Percentiles rank a stretch among this genome's conserved stretches.
Evolutionary conservation across 2,113 vertebrate genomes (phyloP).

Genomic region (Aix galericulata): DNA sequence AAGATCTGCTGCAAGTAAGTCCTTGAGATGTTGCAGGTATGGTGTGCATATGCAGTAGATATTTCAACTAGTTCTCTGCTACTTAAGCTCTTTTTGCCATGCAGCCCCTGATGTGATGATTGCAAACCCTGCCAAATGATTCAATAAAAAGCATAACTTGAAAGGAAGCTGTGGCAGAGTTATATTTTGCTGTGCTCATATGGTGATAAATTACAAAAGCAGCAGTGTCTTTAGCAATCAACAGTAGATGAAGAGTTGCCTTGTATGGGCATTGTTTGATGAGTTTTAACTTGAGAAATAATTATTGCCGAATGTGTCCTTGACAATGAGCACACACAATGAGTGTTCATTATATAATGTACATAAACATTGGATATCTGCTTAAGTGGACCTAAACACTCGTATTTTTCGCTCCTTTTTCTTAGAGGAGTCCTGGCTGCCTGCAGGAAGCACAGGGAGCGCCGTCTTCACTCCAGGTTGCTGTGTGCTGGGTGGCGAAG

Average conservation of each 20-base stretch:
- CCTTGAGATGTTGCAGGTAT: not conserved
- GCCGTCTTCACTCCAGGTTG: accelerated
- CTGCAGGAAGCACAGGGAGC: not conserved
- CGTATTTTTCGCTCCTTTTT: not conserved
- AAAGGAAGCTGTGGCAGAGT: slow-evolving; percentile 35
- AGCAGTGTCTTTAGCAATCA: slow-evolving; percentile 7
- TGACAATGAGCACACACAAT: not conserved
- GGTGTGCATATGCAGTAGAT: not conserved
- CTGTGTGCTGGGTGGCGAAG: not conserved
- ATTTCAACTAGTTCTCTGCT: not conserved
- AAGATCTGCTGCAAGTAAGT: not conserved
- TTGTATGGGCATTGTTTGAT: slow-evolving; percentile 49
- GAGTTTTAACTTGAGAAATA: slow-evolving; percentile 32
- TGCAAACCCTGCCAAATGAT: slow-evolving; percentile 2
- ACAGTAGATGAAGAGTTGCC: slow-evolving; percentile 31
- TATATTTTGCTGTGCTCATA: slow-evolving; percentile 1
- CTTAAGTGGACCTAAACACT: not conserved
- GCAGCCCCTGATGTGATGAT: not conserved
- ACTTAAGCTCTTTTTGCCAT: slow-evolving; percentile 10
- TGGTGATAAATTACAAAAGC: slow-evolving; percentile 47
- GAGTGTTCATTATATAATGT: not conserved
- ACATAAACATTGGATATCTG: not conserved
- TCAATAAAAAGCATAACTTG: slow-evolving; percentile 21
- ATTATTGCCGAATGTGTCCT: slow-evolving; percentile 23
- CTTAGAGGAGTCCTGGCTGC: not conserved